A percentile compares a stretch with the other conserved stretches of the same genome.
These are phyloP conservation scores for Drosophila auraria DNA, from an alignment of 1,140 invertebrate genomes.

Conservation along the genomic window DNA sequence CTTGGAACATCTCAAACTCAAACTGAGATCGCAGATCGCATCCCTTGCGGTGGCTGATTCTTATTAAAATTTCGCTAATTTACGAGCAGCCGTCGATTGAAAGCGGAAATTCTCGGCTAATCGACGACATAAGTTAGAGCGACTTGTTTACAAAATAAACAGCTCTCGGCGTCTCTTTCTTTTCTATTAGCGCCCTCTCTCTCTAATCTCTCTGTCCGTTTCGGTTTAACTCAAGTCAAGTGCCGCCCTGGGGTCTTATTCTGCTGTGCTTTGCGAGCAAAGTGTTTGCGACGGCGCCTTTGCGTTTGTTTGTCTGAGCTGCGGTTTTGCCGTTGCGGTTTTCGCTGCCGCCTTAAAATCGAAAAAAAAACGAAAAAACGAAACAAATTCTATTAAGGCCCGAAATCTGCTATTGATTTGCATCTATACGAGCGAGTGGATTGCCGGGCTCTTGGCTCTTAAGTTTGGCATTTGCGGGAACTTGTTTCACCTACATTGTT, in stretches of 20 bases:
- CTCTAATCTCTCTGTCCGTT: constrained; percentile 16
- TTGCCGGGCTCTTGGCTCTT: constrained; percentile 70
- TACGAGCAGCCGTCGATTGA: constrained; percentile 50
- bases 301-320: constrained; percentile 74
- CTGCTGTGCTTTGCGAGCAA: constrained; percentile 24
- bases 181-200: not conserved
- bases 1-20: constrained; percentile 50
- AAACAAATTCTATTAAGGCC: constrained; percentile 69
- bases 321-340: constrained; percentile 64
- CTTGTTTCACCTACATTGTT: constrained; percentile 81
- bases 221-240: constrained; percentile 29
- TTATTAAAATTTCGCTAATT: constrained; percentile 70
- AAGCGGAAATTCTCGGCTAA: constrained; percentile 71
- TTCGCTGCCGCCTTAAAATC: constrained; percentile 46
- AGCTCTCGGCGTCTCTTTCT: constrained; percentile 8
- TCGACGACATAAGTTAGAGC: constrained; percentile 49
- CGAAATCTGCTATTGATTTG: constrained; percentile 77
- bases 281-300: constrained; percentile 71
- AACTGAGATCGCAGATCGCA: not conserved
- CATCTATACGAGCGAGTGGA: constrained; percentile 67
- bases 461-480: constrained; percentile 70
- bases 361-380: not conserved
- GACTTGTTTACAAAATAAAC: constrained; percentile 56
- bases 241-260: constrained; percentile 41
- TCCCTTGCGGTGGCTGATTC: constrained; percentile 45